Evolutionary conservation across 2,113 vertebrate genomes (phyloP).

Genomic region (Mustela nigripes): DNA sequence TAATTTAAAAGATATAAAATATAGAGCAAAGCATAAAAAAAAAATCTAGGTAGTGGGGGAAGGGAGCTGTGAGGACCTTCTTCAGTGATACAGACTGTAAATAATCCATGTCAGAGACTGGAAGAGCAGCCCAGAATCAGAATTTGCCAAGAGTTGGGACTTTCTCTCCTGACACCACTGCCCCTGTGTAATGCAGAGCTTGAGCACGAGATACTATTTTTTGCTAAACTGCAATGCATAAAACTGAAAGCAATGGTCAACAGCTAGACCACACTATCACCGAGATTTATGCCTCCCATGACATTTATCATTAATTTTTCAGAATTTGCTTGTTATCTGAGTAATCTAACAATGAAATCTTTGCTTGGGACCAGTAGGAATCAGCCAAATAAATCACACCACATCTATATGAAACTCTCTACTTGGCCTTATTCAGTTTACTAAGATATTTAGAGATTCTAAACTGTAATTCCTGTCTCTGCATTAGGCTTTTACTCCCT

Average conservation of each 20-base stretch:
- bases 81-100: accelerated
- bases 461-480: background rate
- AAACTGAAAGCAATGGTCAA: background rate
- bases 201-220: background rate
- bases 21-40: background rate
- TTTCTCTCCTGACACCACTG: background rate
- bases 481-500: background rate
- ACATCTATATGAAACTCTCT: background rate
- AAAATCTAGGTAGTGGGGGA: accelerated
- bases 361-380: background rate
- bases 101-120: background rate
- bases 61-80: background rate
- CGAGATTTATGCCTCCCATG: background rate
- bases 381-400: background rate
- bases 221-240: background rate
- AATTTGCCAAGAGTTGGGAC: background rate
- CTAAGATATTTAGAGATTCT: background rate
- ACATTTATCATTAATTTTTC: background rate
- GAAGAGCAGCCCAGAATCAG: too few species aligned
- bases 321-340: background rate
- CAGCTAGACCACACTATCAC: background rate
- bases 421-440: background rate
- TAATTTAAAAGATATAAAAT: background rate
- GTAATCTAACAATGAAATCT: background rate
- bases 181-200: background rate